Evolutionary conservation across 2,888 invertebrate genomes (phyloP).

Genomic region (Andrena haemorrhoa): DNA sequence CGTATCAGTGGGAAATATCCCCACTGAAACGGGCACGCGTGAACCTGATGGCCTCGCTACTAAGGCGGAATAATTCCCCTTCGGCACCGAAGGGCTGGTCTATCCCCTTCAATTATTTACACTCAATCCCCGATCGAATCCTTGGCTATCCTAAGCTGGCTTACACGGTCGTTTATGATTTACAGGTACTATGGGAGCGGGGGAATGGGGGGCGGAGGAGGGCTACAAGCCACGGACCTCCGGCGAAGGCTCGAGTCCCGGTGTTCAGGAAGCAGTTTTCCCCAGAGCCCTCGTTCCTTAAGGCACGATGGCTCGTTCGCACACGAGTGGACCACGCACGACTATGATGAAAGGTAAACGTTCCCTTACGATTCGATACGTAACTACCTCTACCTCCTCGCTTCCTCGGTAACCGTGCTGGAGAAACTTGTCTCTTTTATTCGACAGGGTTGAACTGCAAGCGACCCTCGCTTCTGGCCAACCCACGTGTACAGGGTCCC

Average conservation of each 20-base stretch:
- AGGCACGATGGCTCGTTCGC: constrained; percentile 71
- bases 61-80: not conserved
- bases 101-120: constrained; percentile 15
- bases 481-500: constrained; percentile 80
- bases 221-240: constrained; percentile 84
- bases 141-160: not conserved
- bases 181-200: constrained; percentile 84
- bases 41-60: too few relatives aligned
- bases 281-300: constrained; percentile 70
- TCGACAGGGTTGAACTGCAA: constrained; percentile 68
- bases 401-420: too few relatives aligned
- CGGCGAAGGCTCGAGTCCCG: constrained; percentile 82
- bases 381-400: too few relatives aligned
- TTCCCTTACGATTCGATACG: not conserved
- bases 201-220: constrained; percentile 85
- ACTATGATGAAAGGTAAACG: constrained; percentile 76
- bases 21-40: not conserved
- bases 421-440: too few relatives aligned
- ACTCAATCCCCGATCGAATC: constrained; percentile 1
- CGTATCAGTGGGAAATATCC: not conserved
- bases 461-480: constrained; percentile 80
- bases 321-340: constrained; percentile 54
- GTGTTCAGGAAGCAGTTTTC: constrained; percentile 73
- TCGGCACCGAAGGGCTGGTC: not conserved
- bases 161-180: constrained; percentile 41